Percentiles rank a stretch among this genome's conserved stretches.
phyloP scores from a whole-genome alignment of 2,888 invertebrate genomes.

The Neoaliturus tenellus region DNA sequence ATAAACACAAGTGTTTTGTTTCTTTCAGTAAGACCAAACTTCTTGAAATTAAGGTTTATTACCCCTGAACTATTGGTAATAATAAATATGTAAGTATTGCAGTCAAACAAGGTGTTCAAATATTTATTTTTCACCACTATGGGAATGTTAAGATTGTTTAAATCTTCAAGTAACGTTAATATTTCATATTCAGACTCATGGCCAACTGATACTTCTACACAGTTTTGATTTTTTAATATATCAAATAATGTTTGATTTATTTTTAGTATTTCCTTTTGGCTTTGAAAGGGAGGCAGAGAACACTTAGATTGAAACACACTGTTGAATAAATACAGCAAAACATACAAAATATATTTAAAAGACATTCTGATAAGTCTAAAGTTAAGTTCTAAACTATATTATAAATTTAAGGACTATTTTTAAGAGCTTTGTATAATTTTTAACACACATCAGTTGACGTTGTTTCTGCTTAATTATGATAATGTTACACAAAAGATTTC shows the following conservation, averaged over 20 bases:
- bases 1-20: background rate
- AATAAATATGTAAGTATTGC: background rate
- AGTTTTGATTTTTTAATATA: background rate
- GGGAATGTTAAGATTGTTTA: background rate
- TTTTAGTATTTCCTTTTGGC: background rate
- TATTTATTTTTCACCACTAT: background rate
- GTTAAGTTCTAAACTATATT: background rate
- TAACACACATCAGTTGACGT: no score
- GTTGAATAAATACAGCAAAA: background rate
- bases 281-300: background rate
- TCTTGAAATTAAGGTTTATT: background rate
- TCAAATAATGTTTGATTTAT: background rate
- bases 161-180: background rate
- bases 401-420: no score
- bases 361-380: no score
- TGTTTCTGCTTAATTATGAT: no score
- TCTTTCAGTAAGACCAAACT: background rate
- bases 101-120: background rate
- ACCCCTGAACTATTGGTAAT: background rate
- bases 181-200: background rate
- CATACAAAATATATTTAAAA: background rate
- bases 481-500: no score
- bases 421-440: no score
- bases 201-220: background rate
- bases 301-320: background rate